Evolutionary conservation across 2,888 invertebrate species (phyloP).

Genomic region (Cephus pygmeus): DNA sequence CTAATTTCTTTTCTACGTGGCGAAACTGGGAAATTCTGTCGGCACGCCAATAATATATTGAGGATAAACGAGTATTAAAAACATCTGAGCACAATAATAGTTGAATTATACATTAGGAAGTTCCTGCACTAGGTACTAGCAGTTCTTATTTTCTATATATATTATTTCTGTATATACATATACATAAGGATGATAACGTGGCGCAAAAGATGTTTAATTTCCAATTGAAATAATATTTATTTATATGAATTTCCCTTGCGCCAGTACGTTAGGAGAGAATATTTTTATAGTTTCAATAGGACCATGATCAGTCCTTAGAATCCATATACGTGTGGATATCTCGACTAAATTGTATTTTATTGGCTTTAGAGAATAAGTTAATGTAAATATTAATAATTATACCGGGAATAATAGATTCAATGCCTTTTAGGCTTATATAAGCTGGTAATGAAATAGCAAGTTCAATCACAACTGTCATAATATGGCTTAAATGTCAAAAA

Average conservation of each 20-base stretch:
- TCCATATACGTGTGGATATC: not conserved
- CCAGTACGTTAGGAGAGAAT: not conserved
- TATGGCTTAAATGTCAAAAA: not conserved
- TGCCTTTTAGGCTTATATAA: not conserved
- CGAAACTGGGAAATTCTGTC: not conserved
- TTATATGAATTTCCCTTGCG: constrained; percentile 5
- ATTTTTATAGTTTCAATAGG: not conserved
- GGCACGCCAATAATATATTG: not conserved
- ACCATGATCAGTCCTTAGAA: not conserved
- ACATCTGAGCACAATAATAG: not conserved
- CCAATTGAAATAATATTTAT: not conserved
- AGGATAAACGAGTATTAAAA: not conserved
- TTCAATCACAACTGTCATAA: not conserved
- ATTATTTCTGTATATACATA: not conserved
- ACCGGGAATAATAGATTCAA: not conserved
- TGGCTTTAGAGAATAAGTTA: not conserved
- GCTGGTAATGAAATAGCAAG: not conserved
- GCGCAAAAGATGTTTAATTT: not conserved
- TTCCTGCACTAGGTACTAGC: not conserved
- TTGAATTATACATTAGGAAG: not conserved
- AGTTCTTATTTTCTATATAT: not conserved
- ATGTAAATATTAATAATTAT: not conserved
- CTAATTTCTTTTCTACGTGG: not conserved
- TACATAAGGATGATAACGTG: not conserved
- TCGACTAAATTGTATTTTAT: not conserved